These are phyloP conservation scores for Cyprinodon tularosa DNA, from an alignment of 2,113 vertebrate species.

Conservation along the genomic window DNA sequence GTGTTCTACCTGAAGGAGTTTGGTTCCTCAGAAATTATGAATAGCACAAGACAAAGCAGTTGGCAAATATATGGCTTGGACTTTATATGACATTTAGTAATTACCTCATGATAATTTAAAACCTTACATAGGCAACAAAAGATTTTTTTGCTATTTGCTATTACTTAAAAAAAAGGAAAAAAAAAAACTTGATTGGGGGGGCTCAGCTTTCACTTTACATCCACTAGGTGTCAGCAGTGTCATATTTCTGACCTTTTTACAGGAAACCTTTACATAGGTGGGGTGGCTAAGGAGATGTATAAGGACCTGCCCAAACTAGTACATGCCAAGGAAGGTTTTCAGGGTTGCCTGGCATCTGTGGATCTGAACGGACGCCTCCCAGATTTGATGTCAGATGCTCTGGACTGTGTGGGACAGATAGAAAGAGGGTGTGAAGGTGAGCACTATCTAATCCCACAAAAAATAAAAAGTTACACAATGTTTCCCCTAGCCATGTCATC, in stretches of 20 bases:
- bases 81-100: neutral
- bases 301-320: slow-evolving; percentile 96
- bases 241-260: slow-evolving; percentile 26
- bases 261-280: slow-evolving; percentile 94
- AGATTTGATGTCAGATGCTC: slow-evolving; percentile 93
- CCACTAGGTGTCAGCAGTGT: slow-evolving; percentile 73
- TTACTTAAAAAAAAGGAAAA: neutral
- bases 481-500: neutral
- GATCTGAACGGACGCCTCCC: slow-evolving; percentile 95
- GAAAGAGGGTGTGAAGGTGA: slow-evolving; percentile 98
- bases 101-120: neutral
- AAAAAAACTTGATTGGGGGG: neutral
- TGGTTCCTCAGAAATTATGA: neutral
- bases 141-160: neutral
- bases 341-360: slow-evolving; percentile 94
- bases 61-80: neutral
- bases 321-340: slow-evolving; percentile 94
- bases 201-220: neutral
- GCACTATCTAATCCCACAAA: slow-evolving; percentile 4
- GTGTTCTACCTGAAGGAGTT: neutral
- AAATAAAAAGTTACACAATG: neutral
- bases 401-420: slow-evolving; percentile 95
- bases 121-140: neutral
- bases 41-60: neutral
- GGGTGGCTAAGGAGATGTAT: slow-evolving; percentile 93